Evolutionary conservation across 1,140 invertebrate species (phyloP).

Genomic region (Aphaenogaster ashmeadi): DNA sequence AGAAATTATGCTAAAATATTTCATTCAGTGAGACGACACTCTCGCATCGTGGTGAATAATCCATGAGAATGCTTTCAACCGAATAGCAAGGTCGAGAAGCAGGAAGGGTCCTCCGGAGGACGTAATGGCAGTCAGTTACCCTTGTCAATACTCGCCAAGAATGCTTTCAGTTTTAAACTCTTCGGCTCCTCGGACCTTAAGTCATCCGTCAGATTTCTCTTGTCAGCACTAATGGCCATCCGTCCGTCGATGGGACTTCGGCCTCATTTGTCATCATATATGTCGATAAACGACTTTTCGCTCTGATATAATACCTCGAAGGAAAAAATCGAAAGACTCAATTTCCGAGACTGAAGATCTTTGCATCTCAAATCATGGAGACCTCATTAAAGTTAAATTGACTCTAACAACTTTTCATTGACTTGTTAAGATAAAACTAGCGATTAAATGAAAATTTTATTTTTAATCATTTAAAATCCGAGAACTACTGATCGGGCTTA

Average conservation of each 20-base stretch:
- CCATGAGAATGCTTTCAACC: conserved; percentile 74
- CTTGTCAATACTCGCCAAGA: conserved; percentile 78
- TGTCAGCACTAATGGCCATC: conserved; percentile 71
- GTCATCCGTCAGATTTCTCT: conserved; percentile 42
- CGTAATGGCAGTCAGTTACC: conserved; percentile 66
- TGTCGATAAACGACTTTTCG: conserved; percentile 57
- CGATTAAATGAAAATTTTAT: neutral
- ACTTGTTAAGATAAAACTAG: conserved; percentile 5
- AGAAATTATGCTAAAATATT: conserved; percentile 58
- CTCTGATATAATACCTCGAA: conserved; percentile 34
- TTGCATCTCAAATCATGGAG: neutral
- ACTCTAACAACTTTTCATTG: conserved; percentile 4
- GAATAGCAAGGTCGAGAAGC: conserved; percentile 38
- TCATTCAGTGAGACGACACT: conserved; percentile 59
- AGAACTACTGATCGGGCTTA: neutral
- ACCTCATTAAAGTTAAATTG: conserved; percentile 28
- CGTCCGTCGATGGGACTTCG: conserved; percentile 46
- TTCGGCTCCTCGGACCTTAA: conserved; percentile 38
- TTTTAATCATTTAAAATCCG: conserved; percentile 9
- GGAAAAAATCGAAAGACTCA: conserved; percentile 13
- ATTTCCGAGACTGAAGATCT: conserved; percentile 31
- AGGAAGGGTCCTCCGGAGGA: conserved; percentile 49
- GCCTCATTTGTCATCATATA: conserved; percentile 61
- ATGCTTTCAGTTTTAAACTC: conserved; percentile 78
- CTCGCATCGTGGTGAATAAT: conserved; percentile 72